Evolutionary conservation across 2,888 invertebrate species (phyloP).

Genomic region (Dryomyza anilis): DNA sequence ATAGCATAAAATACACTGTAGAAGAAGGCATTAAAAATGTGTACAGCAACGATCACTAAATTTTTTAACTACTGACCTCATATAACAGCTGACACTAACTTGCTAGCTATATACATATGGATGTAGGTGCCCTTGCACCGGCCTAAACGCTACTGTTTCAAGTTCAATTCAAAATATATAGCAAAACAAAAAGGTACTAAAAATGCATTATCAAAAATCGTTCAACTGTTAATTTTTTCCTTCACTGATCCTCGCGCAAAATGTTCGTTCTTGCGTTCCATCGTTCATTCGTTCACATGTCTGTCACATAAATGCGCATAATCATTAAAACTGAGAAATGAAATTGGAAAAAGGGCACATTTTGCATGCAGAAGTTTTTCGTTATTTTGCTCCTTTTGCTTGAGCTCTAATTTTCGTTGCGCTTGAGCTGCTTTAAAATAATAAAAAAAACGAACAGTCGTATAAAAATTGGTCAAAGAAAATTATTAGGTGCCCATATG

Average conservation of each 20-base stretch:
- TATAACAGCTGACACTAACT: slow-evolving; percentile 10
- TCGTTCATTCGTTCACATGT: slow-evolving; percentile 43
- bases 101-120: background rate
- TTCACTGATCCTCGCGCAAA: background rate
- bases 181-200: too few relatives aligned
- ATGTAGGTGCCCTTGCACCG: slow-evolving; percentile 3
- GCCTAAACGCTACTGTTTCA: slow-evolving; percentile 13
- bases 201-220: slow-evolving; percentile 9
- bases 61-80: slow-evolving; percentile 20
- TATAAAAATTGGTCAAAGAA: slow-evolving; percentile 30
- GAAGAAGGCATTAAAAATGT: too few relatives aligned
- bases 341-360: background rate
- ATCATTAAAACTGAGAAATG: slow-evolving; percentile 5
- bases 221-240: slow-evolving; percentile 10
- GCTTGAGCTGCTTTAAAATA: slow-evolving; percentile 1
- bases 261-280: background rate
- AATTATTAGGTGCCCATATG: slow-evolving; percentile 55
- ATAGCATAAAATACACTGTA: background rate
- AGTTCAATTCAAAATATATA: too few relatives aligned
- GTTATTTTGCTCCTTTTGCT: background rate
- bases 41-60: too few relatives aligned
- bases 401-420: slow-evolving; percentile 14
- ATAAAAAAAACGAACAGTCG: background rate
- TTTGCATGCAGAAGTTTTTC: too few relatives aligned
- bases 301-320: slow-evolving; percentile 30